Conservation (phyloP, 1,140 invertebrate genomes). For the Chironomus tepperi region DNA sequence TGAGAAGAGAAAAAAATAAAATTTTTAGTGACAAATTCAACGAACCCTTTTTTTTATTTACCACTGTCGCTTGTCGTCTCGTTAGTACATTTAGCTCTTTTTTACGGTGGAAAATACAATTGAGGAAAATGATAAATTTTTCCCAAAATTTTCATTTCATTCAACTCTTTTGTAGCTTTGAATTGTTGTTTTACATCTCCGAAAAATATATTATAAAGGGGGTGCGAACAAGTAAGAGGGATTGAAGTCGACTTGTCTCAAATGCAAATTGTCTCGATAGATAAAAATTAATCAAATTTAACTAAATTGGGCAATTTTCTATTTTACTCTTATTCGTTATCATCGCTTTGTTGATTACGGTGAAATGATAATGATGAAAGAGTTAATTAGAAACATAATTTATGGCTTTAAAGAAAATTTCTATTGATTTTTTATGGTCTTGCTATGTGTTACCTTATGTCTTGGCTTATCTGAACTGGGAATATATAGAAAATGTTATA, state of each 20-base stretch:
- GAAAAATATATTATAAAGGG: neutral
- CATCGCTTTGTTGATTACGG: neutral
- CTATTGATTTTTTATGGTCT: too few relatives aligned
- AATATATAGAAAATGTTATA: too few relatives aligned
- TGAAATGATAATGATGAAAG: neutral
- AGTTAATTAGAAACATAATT: neutral
- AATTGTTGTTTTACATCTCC: neutral
- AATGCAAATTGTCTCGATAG: conserved; percentile 4
- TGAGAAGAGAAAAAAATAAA: neutral
- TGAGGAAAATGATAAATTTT: conserved; percentile 23
- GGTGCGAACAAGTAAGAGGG: neutral
- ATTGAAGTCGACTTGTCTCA: neutral
- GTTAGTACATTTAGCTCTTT: neutral
- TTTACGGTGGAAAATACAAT: neutral
- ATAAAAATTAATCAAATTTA: conserved; percentile 21
- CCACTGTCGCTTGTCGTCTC: neutral
- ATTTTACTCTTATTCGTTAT: neutral
- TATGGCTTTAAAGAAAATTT: too few relatives aligned
- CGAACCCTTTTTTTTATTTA: conserved; percentile 19
- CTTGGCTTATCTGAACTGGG: too few relatives aligned
- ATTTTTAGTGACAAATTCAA: conserved; percentile 21
- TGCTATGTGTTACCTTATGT: too few relatives aligned
- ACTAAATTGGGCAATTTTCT: conserved; percentile 10
- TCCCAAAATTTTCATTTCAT: neutral
- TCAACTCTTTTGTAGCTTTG: neutral